These are phyloP conservation scores for Drosophila setifemur DNA, from an alignment of 1,140 invertebrate species.

Conservation along the genomic window DNA sequence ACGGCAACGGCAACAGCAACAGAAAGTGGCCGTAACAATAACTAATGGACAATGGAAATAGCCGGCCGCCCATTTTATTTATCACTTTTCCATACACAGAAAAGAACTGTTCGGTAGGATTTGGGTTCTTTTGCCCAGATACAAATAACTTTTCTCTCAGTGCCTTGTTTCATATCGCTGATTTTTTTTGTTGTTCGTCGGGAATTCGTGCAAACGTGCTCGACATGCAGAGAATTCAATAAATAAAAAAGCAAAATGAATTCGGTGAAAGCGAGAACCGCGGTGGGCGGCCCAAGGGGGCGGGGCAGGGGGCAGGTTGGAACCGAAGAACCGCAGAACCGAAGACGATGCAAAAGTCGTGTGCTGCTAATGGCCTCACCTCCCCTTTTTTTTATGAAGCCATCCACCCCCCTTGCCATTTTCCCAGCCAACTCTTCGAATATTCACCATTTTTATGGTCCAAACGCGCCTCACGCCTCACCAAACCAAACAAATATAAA, in stretches of 20 bases:
- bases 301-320: no score
- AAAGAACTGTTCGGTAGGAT: no score
- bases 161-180: no score
- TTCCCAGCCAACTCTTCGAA: slow-evolving; percentile 24
- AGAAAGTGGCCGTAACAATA: neutral
- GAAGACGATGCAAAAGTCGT: slow-evolving; percentile 41
- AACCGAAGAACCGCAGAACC: no score
- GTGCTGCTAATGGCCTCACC: slow-evolving; percentile 58
- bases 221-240: slow-evolving; percentile 77
- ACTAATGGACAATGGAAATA: slow-evolving; percentile 15
- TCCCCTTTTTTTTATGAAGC: neutral
- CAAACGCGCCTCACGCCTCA: slow-evolving; percentile 18
- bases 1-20: neutral
- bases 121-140: no score
- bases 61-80: slow-evolving; percentile 50
- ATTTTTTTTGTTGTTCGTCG: slow-evolving; percentile 1
- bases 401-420: neutral
- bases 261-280: slow-evolving; percentile 75
- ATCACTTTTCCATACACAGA: no score
- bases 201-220: slow-evolving; percentile 73
- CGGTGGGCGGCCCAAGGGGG: neutral
- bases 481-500: neutral
- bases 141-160: no score
- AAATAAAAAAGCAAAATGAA: slow-evolving; percentile 76
- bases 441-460: slow-evolving; percentile 1